Evolutionary conservation across 1,140 invertebrate species (phyloP).

Genomic region (Phymorhynchus buccinoides): DNA sequence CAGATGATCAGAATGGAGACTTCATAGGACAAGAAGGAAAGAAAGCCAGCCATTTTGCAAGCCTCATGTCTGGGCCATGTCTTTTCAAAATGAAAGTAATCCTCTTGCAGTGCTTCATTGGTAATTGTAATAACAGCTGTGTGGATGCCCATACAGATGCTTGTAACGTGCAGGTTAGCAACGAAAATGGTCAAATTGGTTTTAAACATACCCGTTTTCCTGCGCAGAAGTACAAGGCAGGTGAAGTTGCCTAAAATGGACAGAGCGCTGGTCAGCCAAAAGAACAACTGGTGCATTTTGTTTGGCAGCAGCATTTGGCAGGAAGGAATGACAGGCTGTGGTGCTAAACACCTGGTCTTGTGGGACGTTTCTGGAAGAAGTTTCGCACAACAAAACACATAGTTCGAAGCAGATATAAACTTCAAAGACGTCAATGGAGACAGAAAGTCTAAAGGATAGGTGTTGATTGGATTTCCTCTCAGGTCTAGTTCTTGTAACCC

Average conservation of each 20-base stretch:
- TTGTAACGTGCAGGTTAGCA: constrained; percentile 44
- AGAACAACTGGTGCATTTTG: constrained; percentile 33
- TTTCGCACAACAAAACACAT: neutral
- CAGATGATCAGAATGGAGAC: constrained; percentile 36
- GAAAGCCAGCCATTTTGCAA: constrained; percentile 35
- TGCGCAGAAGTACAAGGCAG: constrained; percentile 28
- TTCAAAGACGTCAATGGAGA: neutral
- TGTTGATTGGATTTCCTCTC: neutral
- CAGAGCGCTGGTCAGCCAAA: constrained; percentile 47
- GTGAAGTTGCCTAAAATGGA: constrained; percentile 50
- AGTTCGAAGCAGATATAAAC: neutral
- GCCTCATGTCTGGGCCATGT: constrained; percentile 19
- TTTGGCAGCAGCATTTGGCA: constrained; percentile 48
- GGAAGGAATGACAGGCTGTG: constrained; percentile 20
- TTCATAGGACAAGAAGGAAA: constrained; percentile 39
- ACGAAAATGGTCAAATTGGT: constrained; percentile 43
- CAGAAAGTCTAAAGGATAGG: neutral
- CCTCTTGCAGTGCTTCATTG: constrained; percentile 50
- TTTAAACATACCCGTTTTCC: neutral
- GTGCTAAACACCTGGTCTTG: neutral
- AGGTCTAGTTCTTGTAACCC: neutral
- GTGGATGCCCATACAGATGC: constrained; percentile 37
- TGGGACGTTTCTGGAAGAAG: neutral
- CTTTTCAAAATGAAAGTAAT: constrained; percentile 23
- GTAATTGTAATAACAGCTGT: constrained; percentile 30